Conservation (phyloP, 2,797 vertebrate genomes). For the Lycodopsis pacificus region DNA sequence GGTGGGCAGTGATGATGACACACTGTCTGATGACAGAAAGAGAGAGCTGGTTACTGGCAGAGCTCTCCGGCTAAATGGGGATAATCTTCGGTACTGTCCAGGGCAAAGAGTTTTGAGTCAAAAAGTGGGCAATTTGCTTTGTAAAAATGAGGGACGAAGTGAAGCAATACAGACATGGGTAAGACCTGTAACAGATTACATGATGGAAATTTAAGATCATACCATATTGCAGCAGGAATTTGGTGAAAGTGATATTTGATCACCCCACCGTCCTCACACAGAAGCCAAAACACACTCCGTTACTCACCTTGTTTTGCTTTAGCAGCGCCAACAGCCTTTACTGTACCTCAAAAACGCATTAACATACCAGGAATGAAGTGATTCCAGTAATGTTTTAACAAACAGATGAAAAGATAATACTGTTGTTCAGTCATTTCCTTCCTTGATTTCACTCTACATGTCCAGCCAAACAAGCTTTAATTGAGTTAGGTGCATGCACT, state of each 20-base stretch:
- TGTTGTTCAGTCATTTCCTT: conserved; percentile 30
- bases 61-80: conserved; percentile 51
- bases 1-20: conserved; percentile 50
- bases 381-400: conserved; percentile 50
- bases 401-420: conserved; percentile 40
- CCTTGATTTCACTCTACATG: conserved; percentile 28
- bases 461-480: conserved; percentile 45
- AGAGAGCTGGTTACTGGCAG: conserved; percentile 46
- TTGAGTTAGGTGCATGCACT: conserved; percentile 40
- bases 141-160: conserved; percentile 23
- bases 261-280: conserved; percentile 32
- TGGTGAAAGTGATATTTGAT: conserved; percentile 49
- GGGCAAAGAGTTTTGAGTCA: conserved; percentile 37
- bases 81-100: conserved; percentile 51
- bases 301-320: conserved; percentile 51
- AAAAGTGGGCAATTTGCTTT: conserved; percentile 41
- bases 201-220: conserved; percentile 52
- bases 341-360: conserved; percentile 47
- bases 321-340: conserved; percentile 25
- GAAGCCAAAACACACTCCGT: conserved; percentile 54
- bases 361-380: conserved; percentile 50
- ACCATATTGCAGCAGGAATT: conserved; percentile 49
- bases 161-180: conserved; percentile 25
- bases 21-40: conserved; percentile 50
- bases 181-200: conserved; percentile 65